A percentile compares a stretch with the other conserved stretches of the same genome.
These are phyloP conservation scores for Yoshiicerus persimilis DNA, from an alignment of 1,140 invertebrate species.

Conservation along the genomic window DNA sequence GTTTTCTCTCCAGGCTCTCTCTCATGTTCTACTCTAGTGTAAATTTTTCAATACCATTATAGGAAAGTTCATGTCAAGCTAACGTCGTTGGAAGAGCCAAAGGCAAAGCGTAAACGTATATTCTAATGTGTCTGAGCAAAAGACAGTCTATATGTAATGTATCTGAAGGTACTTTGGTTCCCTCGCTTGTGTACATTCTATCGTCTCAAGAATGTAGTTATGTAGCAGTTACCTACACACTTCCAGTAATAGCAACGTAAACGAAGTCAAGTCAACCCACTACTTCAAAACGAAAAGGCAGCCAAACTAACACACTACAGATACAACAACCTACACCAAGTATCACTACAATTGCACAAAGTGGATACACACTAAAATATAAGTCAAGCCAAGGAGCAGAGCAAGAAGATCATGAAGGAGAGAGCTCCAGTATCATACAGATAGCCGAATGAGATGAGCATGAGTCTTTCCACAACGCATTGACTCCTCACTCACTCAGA, in stretches of 20 bases:
- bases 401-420: background rate
- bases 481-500: background rate
- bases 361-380: no score
- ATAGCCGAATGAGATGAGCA: background rate
- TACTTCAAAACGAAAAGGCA: background rate
- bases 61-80: conserved; percentile 29
- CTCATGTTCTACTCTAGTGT: conserved; percentile 12
- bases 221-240: background rate
- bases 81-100: conserved; percentile 1
- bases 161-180: background rate
- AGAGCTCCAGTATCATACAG: background rate
- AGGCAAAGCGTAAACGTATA: background rate
- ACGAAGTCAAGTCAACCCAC: background rate
- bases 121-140: background rate
- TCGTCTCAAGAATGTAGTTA: background rate
- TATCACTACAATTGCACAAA: no score
- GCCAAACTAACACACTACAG: no score
- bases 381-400: no score
- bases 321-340: no score
- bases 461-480: background rate
- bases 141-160: background rate
- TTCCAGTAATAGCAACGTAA: background rate
- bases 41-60: conserved; percentile 30
- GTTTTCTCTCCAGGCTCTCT: conserved; percentile 23
- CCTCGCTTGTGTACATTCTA: background rate